Evolutionary conservation across 2,113 vertebrate species (phyloP).

Genomic region (Hystrix cristata): DNA sequence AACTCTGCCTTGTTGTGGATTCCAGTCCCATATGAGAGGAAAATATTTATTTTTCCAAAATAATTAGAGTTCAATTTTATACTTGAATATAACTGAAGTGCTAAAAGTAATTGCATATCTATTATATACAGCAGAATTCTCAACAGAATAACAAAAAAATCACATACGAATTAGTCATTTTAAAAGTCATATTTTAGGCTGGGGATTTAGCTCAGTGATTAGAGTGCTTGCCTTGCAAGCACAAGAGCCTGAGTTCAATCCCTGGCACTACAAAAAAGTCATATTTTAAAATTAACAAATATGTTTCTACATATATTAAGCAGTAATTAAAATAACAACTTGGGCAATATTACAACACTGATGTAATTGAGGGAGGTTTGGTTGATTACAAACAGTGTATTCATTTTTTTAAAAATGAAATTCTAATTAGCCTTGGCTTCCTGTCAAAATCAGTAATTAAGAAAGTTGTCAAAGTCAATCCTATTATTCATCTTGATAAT

Average conservation of each 20-base stretch:
- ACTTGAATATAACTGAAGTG: background rate
- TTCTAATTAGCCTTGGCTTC: slow-evolving; percentile 86
- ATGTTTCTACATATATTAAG: slow-evolving; percentile 75
- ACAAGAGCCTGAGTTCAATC: too few species aligned
- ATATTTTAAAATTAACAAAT: slow-evolving; percentile 63
- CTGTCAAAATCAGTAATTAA: slow-evolving; percentile 86
- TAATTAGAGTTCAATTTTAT: background rate
- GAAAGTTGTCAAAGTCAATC: slow-evolving; percentile 88
- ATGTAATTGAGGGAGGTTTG: slow-evolving; percentile 78
- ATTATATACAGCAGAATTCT: slow-evolving; percentile 35
- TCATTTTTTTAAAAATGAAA: slow-evolving; percentile 80
- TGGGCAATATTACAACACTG: slow-evolving; percentile 73
- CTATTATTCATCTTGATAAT: slow-evolving; percentile 88
- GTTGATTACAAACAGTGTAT: slow-evolving; percentile 80
- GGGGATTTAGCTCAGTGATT: too few species aligned
- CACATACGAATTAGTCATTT: slow-evolving; percentile 55
- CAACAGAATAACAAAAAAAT: background rate
- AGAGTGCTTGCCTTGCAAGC: too few species aligned
- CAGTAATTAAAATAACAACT: slow-evolving; percentile 78
- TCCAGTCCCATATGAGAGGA: background rate
- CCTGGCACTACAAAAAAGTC: background rate
- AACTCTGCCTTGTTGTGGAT: background rate
- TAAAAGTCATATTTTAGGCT: slow-evolving; percentile 52
- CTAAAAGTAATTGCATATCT: slow-evolving; percentile 38
- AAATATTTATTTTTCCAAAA: background rate